A percentile compares a stretch with the other conserved stretches of the same genome.
These are phyloP conservation scores for Heliopora coerulea DNA, from an alignment of 92 coral and sea anemone species.

Conservation along the genomic window DNA sequence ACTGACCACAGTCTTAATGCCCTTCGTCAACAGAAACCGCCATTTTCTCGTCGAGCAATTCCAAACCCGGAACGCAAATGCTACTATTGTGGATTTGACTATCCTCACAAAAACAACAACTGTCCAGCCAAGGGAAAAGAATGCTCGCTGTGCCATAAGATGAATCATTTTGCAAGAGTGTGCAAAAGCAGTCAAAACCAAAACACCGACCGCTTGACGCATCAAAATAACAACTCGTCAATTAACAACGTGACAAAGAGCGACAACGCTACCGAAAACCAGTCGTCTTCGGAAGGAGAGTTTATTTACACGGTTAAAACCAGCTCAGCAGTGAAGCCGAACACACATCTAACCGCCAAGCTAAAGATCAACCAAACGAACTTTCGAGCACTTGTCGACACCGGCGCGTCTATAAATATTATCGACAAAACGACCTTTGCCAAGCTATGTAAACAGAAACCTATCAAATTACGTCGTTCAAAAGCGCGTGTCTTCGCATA, in stretches of 20 bases:
- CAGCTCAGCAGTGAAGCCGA: neutral
- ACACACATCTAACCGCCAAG: neutral
- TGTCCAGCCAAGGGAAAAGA: constrained; percentile 2
- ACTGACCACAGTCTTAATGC: neutral
- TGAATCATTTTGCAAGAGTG: constrained; percentile 2
- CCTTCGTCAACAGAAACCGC: neutral
- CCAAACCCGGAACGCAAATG: neutral
- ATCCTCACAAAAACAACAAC: neutral
- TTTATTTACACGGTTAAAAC: neutral
- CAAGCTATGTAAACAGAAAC: neutral
- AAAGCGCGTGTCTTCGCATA: constrained; percentile 20
- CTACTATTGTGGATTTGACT: constrained; percentile 1
- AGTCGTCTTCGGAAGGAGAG: neutral
- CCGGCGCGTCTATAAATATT: neutral
- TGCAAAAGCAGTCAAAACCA: constrained; percentile 9
- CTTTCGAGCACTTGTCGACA: neutral
- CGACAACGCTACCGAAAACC: neutral
- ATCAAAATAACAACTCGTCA: neutral
- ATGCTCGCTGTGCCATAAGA: neutral
- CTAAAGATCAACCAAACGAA: neutral
- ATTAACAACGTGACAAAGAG: neutral
- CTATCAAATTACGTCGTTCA: neutral
- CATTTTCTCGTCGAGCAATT: too few species aligned
- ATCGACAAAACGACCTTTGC: neutral
- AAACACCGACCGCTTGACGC: neutral